Evolutionary conservation across 2,113 vertebrate species (phyloP), one percentile per base, ranked within the genome.

Genomic region (Myiozetetes cayanensis): DNA sequence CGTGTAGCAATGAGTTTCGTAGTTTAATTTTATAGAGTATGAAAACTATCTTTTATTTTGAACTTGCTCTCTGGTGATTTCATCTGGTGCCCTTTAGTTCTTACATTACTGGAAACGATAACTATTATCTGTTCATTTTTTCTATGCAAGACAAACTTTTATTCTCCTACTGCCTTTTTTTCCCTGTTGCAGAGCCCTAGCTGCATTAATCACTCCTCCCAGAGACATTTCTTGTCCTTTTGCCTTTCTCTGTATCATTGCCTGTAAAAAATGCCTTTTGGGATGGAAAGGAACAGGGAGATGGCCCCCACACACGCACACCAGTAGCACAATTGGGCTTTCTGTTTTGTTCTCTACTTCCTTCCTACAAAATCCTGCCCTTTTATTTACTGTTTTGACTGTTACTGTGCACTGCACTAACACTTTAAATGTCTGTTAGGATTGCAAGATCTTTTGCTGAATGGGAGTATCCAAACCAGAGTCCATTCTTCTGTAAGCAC

Each of bases 301-400:
- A 90, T 89, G 89, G 14, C 86, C 79, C 49, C 47, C 75, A 23
- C 78, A 17, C 1, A 2, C 56, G 49, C 55, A 82, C 67, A 46
- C 18, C 55, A 94, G 47, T 43, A 49, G 56, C 47, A 95, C 93
- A 91, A 94, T 39, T 31, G 31, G 49, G 33, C 89, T 50, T 87
- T 91, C 93, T 97, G 80, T 95, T 94, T 67, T 75, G 86, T 67
- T 72, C 89, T 92, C 72, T 88, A 37, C 84, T 92, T 56, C 72
- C 63, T 93, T 94, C 73, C 47, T 96, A 89, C 86, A 81, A 93
- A 93, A 41, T 87, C 55, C 61, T 77, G 61, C 68, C 73, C 76
- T 71, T 84, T 46, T 93, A 90, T 94, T 97, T 94, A 96, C 90
- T 95, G 90, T 95, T 96, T 96, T 95, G 87, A 68, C 90, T 93